These are phyloP conservation scores for Polyodon spathula DNA, from an alignment of 2,113 vertebrate genomes.

Conservation along the genomic window DNA sequence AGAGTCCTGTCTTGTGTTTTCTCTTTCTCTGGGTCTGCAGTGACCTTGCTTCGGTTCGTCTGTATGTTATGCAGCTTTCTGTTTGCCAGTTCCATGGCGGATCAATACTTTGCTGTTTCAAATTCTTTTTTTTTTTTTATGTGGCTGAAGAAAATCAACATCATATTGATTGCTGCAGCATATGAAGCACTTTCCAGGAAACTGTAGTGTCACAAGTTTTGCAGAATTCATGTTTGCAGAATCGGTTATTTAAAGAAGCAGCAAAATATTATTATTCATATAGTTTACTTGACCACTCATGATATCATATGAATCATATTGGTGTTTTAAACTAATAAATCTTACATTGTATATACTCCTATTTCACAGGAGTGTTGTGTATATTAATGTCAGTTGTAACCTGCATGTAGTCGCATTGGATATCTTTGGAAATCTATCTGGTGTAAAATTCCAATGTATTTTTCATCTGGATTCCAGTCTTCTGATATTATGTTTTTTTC, in stretches of 20 bases:
- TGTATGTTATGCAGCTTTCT: not conserved
- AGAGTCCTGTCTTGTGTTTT: not conserved
- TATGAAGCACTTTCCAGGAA: not conserved
- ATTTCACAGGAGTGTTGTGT: no score
- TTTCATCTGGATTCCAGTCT: no score
- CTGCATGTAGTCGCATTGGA: no score
- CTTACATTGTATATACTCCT: no score
- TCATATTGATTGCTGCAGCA: slow-evolving; percentile 4
- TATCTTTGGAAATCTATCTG: no score
- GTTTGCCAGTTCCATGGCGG: not conserved
- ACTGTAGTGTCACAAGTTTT: not conserved
- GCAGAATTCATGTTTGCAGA: not conserved
- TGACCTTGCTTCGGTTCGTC: not conserved
- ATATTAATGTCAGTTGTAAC: no score
- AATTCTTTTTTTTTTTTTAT: slow-evolving; percentile 6
- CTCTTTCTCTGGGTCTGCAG: not conserved
- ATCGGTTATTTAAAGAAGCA: not conserved
- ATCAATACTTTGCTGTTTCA: not conserved
- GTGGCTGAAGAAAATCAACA: slow-evolving; percentile 5
- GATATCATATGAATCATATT: no score
- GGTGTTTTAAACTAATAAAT: no score
- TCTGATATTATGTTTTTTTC: no score
- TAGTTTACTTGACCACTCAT: no score
- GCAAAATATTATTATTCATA: not conserved
- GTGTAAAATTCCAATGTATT: no score